Base-by-base conservation (phyloP, 92 coral and sea anemone genomes). In the Montipora capitata region DNA sequence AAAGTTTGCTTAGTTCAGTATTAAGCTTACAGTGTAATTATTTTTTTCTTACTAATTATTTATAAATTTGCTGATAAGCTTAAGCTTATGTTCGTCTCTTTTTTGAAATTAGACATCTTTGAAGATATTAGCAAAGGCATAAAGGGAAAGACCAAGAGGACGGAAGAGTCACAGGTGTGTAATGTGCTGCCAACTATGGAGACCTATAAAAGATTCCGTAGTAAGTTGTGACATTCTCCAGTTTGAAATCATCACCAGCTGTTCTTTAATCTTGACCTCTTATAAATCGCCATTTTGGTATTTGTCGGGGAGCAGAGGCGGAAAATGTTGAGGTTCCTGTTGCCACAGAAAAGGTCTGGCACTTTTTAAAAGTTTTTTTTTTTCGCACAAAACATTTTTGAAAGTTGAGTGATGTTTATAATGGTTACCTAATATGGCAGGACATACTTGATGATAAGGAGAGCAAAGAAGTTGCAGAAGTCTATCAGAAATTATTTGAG, bases 401-500 rank as follows among this genome's bases (percentile, higher is more conserved):
- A 27, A 27, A 27, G 35, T 27, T 27, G 35, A 27, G 35, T 27
- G 35, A 27, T 27, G 35, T 27, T 27, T 27, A 27, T 8, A 54
- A 8, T 54, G 59, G 3, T 54, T 56, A 16, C 3, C 14, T 39
- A 6, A 48, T 13, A 38, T 77, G 51, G 12, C 27, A 96, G 96
- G 98, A 92, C 18, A 87, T 66, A 5, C 62, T 67, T 7, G 95
- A 91, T n/a, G 89, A 89, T 49, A 89, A 85, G 40, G 93, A 93
- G 67, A 97, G 96, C 69, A 96, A 95, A 87, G 94, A 84, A 20
- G 75, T 88, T 58, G 98, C 99, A 68, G 96, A 94, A 69, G 81
- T 94, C 78, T 86, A 95, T 59, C 97, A 97, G 89, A 95, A 91
- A 40, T 88, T 97, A 56, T 97, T 97, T 86, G 96, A 95, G 96